A percentile compares a stretch with the other conserved stretches of the same genome.
Evolutionary conservation across 2,113 vertebrate species (phyloP).

Genomic region (Eulacestoma nigropectus): DNA sequence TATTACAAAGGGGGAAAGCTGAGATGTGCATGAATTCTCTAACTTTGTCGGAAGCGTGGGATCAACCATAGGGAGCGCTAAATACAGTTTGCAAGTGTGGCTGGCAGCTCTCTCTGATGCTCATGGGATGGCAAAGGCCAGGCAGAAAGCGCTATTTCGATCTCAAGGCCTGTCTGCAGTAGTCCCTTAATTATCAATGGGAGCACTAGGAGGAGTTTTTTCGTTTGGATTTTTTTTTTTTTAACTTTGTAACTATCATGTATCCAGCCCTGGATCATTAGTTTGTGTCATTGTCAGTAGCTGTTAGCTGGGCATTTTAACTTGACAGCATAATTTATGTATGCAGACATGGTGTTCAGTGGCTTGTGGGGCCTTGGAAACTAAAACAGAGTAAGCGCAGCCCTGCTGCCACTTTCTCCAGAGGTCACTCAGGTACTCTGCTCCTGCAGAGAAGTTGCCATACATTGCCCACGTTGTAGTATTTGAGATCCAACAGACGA

Average conservation of each 20-base stretch:
- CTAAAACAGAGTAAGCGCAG: background rate
- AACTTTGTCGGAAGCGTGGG: fast-evolving
- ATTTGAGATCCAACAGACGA: background rate
- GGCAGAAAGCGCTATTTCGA: background rate
- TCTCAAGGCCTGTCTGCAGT: background rate
- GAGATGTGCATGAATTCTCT: background rate
- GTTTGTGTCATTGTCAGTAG: background rate
- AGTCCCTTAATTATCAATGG: background rate
- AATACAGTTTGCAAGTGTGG: background rate
- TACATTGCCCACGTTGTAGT: fast-evolving
- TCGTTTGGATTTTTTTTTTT: background rate
- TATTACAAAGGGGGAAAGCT: background rate
- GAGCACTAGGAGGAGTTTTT: background rate
- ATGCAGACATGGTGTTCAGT: background rate
- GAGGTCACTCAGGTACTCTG: background rate
- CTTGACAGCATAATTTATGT: background rate
- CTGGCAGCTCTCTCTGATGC: background rate
- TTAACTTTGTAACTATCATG: background rate
- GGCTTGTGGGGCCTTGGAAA: background rate
- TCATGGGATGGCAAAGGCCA: background rate
- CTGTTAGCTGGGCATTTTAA: background rate
- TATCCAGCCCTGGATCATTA: background rate
- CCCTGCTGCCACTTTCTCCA: background rate
- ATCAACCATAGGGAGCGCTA: background rate
- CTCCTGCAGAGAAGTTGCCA: background rate